Evolutionary conservation across 2,113 vertebrate species (phyloP), one percentile per base, ranked within the genome.

Genomic region (Rana temporaria): DNA sequence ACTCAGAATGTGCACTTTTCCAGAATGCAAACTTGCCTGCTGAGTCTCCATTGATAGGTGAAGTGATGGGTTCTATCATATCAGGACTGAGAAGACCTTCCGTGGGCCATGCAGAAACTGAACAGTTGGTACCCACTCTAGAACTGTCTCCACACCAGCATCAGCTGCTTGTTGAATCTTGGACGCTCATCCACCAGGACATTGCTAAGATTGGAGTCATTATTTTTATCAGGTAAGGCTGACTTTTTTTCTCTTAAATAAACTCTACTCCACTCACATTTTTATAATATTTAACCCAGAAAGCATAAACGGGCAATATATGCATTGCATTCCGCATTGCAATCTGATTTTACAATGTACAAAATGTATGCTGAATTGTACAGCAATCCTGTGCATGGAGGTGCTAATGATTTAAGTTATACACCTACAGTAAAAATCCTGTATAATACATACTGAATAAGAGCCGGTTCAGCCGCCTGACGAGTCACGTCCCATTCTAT

Each of bases 181-280:
- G 93, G 94, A 93, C 89, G 91, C 90, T 95, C 89, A 95, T 94
- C 75, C 88, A 90, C 79, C 91, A 94, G 68, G 93, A 95, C 30
- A 95, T 94, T 19, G 92, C 93, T 12, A 93, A 92, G 91, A 91
- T 91, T 85, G 94, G 94, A 65, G 93, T 95, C 63, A 95, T 95
- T 65, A 91, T 94, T 88, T 95, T 94, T 63, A 92, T 94, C 87
- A 92, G 93, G 94, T 95, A 85, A 90, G 87, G n/a, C 19, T 19
- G 1, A 17, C 9, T n/a, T 12, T 0, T 11, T n/a, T 19, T 20
- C 20, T 12, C 9, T 63, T 63, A 63, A 22, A 7, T n/a, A 62
- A 62, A 11, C 17, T 6, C 18, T 62, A 20, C 8, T 62, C 59
- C 12, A 0, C 17, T 22, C 34, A 38, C 34, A 38, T 4, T 38